Percentiles rank a stretch among this genome's conserved stretches.
phyloP scores from a whole-genome alignment of 2,888 invertebrate genomes.

The Amblyjoppa fuscipennis region DNA sequence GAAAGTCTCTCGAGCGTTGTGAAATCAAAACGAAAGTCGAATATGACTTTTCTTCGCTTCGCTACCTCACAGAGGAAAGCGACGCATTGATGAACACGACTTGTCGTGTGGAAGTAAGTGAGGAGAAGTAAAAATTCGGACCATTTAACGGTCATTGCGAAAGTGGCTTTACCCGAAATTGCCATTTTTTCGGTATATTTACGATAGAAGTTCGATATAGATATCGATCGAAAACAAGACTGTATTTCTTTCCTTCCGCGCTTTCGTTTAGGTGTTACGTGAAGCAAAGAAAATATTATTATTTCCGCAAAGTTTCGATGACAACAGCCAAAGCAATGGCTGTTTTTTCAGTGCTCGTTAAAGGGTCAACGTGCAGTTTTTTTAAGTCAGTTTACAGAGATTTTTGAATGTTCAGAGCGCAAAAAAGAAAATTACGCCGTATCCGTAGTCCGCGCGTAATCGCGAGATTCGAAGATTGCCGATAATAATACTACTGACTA shows the following conservation, averaged over 20 bases:
- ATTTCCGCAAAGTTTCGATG: too few relatives aligned
- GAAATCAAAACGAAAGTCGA: not conserved
- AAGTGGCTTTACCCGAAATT: not conserved
- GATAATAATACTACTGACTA: constrained; percentile 18
- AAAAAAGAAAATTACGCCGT: not conserved
- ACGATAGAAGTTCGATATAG: too few relatives aligned
- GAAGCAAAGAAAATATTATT: too few relatives aligned
- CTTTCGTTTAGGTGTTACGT: too few relatives aligned
- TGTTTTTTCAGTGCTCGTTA: too few relatives aligned
- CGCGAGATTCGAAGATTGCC: not conserved
- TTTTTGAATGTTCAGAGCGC: too few relatives aligned
- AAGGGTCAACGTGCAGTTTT: too few relatives aligned
- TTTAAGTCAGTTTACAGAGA: too few relatives aligned
- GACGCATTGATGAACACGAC: not conserved
- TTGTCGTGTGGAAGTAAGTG: not conserved
- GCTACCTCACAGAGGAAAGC: not conserved
- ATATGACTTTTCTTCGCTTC: not conserved
- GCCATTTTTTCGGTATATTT: too few relatives aligned
- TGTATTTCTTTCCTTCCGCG: too few relatives aligned
- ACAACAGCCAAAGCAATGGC: too few relatives aligned
- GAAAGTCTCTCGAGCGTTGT: constrained; percentile 21
- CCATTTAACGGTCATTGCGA: not conserved
- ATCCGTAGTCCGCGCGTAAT: not conserved
- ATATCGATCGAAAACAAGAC: too few relatives aligned
- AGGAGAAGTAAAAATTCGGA: not conserved